These are phyloP conservation scores for Paragorgia papillata DNA, from an alignment of 92 coral and sea anemone species.

Conservation along the genomic window DNA sequence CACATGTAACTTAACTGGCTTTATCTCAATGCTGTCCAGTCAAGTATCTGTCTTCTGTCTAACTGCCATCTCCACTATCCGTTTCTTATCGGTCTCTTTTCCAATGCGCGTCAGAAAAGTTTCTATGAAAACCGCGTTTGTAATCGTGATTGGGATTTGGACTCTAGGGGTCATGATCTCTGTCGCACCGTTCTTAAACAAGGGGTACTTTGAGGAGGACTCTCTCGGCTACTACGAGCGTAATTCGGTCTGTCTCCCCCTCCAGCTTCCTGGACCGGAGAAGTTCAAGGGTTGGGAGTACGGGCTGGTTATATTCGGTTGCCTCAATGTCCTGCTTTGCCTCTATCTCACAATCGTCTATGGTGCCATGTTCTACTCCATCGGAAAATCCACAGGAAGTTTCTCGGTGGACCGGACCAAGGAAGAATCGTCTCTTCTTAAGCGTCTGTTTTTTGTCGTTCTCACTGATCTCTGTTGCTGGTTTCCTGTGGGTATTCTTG, in stretches of 20 bases:
- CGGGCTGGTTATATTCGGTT: background rate
- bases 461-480: background rate
- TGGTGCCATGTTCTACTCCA: background rate
- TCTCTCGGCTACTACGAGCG: background rate
- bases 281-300: slow-evolving; percentile 6
- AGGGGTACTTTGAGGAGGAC: background rate
- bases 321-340: background rate
- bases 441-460: background rate
- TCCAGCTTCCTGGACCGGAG: background rate
- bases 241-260: slow-evolving; percentile 5
- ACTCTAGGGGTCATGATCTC: background rate
- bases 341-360: background rate
- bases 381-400: background rate
- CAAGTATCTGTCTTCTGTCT: background rate
- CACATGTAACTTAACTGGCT: background rate
- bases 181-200: background rate
- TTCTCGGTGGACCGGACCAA: background rate
- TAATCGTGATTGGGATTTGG: background rate
- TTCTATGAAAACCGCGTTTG: background rate
- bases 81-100: background rate
- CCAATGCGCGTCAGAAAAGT: background rate
- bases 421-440: background rate
- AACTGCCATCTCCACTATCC: background rate
- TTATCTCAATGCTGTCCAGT: slow-evolving; percentile 1
- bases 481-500: background rate